Conservation (phyloP, 2,888 invertebrate species). For the Trypoxylon attenuatum region DNA sequence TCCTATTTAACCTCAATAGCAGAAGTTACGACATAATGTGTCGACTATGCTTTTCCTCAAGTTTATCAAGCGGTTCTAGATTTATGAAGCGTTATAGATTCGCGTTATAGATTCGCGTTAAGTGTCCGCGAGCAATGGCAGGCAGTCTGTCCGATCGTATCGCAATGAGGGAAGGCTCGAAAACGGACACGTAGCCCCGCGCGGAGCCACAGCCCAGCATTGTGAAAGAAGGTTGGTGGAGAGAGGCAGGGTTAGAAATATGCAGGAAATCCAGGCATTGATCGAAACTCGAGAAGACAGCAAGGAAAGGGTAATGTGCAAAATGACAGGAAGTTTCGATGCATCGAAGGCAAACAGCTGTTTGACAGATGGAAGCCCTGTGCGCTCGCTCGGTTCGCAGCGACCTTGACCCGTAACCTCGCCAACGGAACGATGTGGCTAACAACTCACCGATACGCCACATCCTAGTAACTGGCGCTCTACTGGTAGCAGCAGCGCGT, state of each 20-base stretch:
- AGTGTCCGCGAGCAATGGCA: too few species aligned
- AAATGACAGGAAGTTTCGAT: slow-evolving; percentile 37
- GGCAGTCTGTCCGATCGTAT: too few species aligned
- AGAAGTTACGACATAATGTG: neutral
- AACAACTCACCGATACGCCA: slow-evolving; percentile 70
- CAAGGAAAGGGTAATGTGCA: slow-evolving; percentile 1
- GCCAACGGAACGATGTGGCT: slow-evolving; percentile 50
- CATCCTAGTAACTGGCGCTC: slow-evolving; percentile 61
- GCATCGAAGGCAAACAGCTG: slow-evolving; percentile 69
- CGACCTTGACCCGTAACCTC: slow-evolving; percentile 74
- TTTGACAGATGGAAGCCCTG: slow-evolving; percentile 71
- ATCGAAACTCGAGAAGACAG: slow-evolving; percentile 12
- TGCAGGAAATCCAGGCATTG: neutral
- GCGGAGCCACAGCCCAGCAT: too few species aligned
- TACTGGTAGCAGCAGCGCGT: slow-evolving; percentile 31
- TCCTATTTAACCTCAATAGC: neutral
- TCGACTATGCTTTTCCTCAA: neutral
- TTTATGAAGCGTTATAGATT: too few species aligned
- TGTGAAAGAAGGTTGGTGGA: too few species aligned
- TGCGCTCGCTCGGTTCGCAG: slow-evolving; percentile 47
- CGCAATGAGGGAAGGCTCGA: too few species aligned
- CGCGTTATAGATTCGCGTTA: too few species aligned
- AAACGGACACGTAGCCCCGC: too few species aligned
- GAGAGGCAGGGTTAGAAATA: slow-evolving; percentile 14
- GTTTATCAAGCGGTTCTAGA: neutral